These are phyloP conservation scores for Alexandromys fortis DNA, from an alignment of 2,113 vertebrate species.

Conservation along the genomic window DNA sequence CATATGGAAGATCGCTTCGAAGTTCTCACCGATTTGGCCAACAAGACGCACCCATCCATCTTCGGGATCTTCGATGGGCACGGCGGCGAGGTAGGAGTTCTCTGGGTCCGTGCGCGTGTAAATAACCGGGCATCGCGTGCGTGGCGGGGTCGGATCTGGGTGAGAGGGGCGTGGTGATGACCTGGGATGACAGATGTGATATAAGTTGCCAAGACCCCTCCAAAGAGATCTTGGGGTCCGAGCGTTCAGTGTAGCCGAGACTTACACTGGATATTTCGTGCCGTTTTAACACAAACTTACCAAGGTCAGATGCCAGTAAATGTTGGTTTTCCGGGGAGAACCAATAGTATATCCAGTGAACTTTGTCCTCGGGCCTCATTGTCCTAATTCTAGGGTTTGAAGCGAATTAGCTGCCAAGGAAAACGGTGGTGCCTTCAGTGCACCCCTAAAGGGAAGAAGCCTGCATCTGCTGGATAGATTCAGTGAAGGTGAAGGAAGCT, in stretches of 20 bases:
- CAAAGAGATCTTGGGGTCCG: neutral
- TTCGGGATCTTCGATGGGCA: constrained; percentile 99
- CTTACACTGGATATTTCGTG: neutral
- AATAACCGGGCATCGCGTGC: neutral
- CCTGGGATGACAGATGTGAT: neutral
- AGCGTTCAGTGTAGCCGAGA: neutral
- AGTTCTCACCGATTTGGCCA: constrained; percentile 93
- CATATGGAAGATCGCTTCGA: constrained; percentile 99
- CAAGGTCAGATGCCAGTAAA: neutral
- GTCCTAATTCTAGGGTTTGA: neutral
- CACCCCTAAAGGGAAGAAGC: neutral
- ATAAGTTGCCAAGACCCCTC: neutral
- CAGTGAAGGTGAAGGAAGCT: neutral
- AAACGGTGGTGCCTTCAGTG: neutral
- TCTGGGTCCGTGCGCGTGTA: neutral
- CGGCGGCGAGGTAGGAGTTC: constrained; percentile 94
- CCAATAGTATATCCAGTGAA: neutral
- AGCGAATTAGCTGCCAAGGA: neutral
- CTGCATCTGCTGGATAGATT: neutral
- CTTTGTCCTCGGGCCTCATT: neutral
- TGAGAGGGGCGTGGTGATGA: constrained; percentile 33
- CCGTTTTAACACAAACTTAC: neutral
- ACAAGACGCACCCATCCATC: constrained; percentile 97
- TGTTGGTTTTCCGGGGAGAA: neutral
- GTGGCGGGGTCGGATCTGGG: neutral